phyloP scores from a whole-genome alignment of 1,140 invertebrate genomes.

The Drosophila lini region DNA sequence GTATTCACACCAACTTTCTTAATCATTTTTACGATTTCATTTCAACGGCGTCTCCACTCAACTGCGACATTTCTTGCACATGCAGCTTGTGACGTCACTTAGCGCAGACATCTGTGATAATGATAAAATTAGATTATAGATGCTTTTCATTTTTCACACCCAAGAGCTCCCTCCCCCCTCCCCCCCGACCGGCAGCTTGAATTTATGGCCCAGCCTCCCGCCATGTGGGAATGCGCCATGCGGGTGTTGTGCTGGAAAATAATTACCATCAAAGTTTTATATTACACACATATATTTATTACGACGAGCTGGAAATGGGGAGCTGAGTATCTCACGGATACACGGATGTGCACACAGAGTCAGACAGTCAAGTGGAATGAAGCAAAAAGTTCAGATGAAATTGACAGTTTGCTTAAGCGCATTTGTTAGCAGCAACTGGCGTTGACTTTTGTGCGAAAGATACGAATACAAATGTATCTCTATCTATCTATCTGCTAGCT shows the following conservation, averaged over 20 bases:
- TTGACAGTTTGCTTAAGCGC: slow-evolving; percentile 77
- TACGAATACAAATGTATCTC: slow-evolving; percentile 47
- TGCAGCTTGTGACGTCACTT: slow-evolving; percentile 74
- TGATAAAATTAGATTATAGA: slow-evolving; percentile 83
- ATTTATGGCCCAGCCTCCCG: slow-evolving; percentile 60
- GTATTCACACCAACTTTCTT: slow-evolving; percentile 1
- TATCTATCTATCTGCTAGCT: slow-evolving; percentile 39
- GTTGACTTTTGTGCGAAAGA: slow-evolving; percentile 60
- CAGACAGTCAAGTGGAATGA: slow-evolving; percentile 69
- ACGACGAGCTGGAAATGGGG: slow-evolving; percentile 1
- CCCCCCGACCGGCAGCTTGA: slow-evolving; percentile 35
- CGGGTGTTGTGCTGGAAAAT: slow-evolving; percentile 73
- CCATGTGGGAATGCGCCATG: slow-evolving; percentile 70
- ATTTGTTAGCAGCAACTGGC: slow-evolving; percentile 61
- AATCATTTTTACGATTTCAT: slow-evolving; percentile 44
- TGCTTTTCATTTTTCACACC: slow-evolving; percentile 82
- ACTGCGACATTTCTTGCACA: slow-evolving; percentile 40
- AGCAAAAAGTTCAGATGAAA: slow-evolving; percentile 71
- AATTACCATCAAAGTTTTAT: slow-evolving; percentile 80
- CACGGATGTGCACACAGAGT: not conserved
- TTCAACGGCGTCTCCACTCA: slow-evolving; percentile 27
- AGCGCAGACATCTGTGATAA: slow-evolving; percentile 80
- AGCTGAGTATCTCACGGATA: slow-evolving; percentile 41
- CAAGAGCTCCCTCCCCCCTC: slow-evolving; percentile 8
- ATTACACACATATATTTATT: slow-evolving; percentile 62